A percentile compares a stretch with the other conserved stretches of the same genome.
Evolutionary conservation across 2,797 vertebrate genomes (phyloP).

Genomic region (Falco rusticolus): DNA sequence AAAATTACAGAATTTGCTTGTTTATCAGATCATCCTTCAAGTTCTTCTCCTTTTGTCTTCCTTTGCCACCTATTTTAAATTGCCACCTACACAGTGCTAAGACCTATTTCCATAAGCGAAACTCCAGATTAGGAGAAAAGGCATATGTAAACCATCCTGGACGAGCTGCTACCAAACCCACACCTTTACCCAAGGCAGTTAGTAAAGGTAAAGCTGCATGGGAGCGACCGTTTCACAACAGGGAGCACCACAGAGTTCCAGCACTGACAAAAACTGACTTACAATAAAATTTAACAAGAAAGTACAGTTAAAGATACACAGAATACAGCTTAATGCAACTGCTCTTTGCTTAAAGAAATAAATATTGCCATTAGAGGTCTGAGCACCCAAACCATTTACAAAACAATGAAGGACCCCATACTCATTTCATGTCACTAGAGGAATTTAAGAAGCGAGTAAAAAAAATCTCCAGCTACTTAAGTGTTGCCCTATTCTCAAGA

Average conservation of each 20-base stretch:
- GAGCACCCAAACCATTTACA: not conserved
- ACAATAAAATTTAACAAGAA: not conserved
- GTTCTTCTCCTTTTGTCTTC: not conserved
- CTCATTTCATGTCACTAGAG: not conserved
- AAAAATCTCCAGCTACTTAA: not conserved
- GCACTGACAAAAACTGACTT: not conserved
- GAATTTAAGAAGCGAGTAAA: not conserved
- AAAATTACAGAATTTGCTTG: not conserved
- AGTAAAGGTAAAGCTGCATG: not conserved
- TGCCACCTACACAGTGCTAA: not conserved
- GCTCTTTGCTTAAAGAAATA: not conserved
- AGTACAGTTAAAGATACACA: not conserved
- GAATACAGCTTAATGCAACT: not conserved
- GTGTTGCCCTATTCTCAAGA: not conserved
- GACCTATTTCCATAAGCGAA: not conserved
- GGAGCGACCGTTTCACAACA: rapidly evolving
- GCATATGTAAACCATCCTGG: not conserved
- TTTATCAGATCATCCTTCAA: not conserved
- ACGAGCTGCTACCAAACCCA: not conserved
- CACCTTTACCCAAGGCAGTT: not conserved
- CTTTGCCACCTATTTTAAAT: not conserved
- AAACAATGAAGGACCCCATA: rapidly evolving
- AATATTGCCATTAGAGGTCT: not conserved
- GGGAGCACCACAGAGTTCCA: not conserved
- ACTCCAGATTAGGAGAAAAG: not conserved